These are phyloP conservation scores for Prionailurus bengalensis DNA, from an alignment of 2,113 vertebrate species.

Conservation along the genomic window DNA sequence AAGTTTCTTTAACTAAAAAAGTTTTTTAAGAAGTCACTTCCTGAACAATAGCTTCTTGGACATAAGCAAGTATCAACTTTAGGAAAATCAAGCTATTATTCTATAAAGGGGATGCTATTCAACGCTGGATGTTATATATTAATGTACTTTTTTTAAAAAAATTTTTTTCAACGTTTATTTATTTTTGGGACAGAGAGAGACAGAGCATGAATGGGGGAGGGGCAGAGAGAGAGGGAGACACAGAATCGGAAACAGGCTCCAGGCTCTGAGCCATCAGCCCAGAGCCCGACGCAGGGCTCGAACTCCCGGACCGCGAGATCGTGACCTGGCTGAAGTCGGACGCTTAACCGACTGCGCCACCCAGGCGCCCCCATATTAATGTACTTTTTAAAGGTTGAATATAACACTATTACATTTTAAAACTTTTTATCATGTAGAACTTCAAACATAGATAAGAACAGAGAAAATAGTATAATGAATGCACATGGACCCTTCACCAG, in stretches of 20 bases:
- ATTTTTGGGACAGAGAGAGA: too few relatives aligned
- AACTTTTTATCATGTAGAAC: conserved; percentile 18
- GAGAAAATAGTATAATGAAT: background rate
- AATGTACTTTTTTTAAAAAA: background rate
- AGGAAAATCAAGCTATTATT: background rate
- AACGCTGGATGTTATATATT: background rate
- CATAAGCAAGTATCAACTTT: background rate
- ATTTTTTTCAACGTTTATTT: too few relatives aligned
- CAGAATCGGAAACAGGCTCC: too few relatives aligned
- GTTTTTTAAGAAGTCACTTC: background rate
- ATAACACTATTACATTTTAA: background rate
- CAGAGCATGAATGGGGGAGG: too few relatives aligned
- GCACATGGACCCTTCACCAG: background rate
- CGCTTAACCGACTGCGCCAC: too few relatives aligned
- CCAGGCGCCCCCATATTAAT: background rate
- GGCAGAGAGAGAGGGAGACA: too few relatives aligned
- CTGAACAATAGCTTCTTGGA: background rate
- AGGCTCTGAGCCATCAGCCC: too few relatives aligned
- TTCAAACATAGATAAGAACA: background rate
- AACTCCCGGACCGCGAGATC: too few relatives aligned
- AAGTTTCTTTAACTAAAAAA: conserved; percentile 21
- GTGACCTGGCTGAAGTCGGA: too few relatives aligned
- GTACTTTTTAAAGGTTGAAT: background rate
- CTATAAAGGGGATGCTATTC: background rate
- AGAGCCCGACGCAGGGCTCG: too few relatives aligned